Conservation (phyloP, 35 echinoderm and acorn worm genomes). For the Eucidaris tribuloides region DNA sequence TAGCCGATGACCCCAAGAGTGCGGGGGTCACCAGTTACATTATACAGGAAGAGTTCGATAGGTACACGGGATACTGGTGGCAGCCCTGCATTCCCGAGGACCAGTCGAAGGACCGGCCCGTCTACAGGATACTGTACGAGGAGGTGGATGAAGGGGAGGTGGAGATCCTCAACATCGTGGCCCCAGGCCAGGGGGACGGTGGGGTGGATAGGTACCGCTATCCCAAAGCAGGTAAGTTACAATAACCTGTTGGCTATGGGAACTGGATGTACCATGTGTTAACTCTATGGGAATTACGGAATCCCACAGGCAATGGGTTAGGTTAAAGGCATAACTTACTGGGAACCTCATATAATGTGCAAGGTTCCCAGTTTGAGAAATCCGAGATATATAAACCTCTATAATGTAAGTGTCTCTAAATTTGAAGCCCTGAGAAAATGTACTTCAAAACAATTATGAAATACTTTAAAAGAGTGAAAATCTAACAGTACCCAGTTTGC, state of each 20-base stretch:
- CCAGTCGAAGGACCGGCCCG: background rate
- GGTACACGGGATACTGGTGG: constrained; percentile 99
- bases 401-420: no score
- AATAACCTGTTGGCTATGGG: no score
- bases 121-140: constrained; percentile 84
- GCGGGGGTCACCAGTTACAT: constrained; percentile 94
- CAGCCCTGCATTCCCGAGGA: constrained; percentile 48
- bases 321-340: background rate
- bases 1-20: constrained; percentile 88
- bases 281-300: no score
- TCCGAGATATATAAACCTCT: no score
- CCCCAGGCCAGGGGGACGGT: constrained; percentile 55
- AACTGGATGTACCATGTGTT: no score
- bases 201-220: constrained; percentile 92
- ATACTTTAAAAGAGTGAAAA: no score
- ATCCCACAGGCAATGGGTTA: no score
- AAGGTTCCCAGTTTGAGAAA: no score
- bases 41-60: constrained; percentile 98
- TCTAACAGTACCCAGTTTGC: no score
- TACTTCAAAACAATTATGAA: no score
- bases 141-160: constrained; percentile 95
- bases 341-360: no score
- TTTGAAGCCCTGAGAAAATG: no score
- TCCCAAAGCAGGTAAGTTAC: constrained; percentile 84
- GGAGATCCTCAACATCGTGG: constrained; percentile 86